A percentile compares a stretch with the other conserved stretches of the same genome.
Evolutionary conservation across 2,888 invertebrate genomes (phyloP).

Genomic region (Tineola bisselliella): DNA sequence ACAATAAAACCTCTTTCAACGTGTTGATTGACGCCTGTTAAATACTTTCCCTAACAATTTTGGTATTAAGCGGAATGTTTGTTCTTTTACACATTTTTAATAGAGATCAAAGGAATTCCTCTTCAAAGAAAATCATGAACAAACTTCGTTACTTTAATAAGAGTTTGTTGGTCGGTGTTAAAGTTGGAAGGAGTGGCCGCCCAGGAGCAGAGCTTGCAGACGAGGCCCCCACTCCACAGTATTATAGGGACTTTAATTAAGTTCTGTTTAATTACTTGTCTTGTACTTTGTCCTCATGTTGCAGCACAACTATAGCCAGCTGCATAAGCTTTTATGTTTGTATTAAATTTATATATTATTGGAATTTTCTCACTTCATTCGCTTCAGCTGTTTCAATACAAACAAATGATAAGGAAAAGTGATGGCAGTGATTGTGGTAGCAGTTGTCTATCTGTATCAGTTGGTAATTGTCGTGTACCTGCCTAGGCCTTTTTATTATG

Average conservation of each 20-base stretch:
- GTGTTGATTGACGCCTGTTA: too few relatives aligned
- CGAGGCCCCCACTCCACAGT: conserved; percentile 15
- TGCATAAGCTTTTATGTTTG: not conserved
- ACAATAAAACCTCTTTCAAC: too few relatives aligned
- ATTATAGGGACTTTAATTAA: conserved; percentile 41
- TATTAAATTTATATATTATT: not conserved
- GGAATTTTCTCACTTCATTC: too few relatives aligned
- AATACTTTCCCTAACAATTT: not conserved
- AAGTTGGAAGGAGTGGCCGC: conserved; percentile 23
- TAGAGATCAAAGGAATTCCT: conserved; percentile 24
- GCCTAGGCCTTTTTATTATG: too few relatives aligned
- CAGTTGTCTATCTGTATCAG: too few relatives aligned
- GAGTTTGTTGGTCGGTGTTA: conserved; percentile 32
- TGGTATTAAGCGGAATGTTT: not conserved
- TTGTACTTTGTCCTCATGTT: conserved; percentile 19
- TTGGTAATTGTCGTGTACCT: too few relatives aligned
- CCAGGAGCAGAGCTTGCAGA: not conserved
- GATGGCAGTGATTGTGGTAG: too few relatives aligned
- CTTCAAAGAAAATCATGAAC: conserved; percentile 50
- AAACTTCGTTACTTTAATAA: conserved; percentile 40
- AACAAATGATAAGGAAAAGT: too few relatives aligned
- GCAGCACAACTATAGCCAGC: not conserved
- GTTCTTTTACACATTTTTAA: conserved; percentile 21
- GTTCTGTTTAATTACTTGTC: conserved; percentile 38
- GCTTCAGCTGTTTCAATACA: too few relatives aligned